Conservation (phyloP, 2,888 invertebrate genomes). For the Agapostemon virescens region DNA sequence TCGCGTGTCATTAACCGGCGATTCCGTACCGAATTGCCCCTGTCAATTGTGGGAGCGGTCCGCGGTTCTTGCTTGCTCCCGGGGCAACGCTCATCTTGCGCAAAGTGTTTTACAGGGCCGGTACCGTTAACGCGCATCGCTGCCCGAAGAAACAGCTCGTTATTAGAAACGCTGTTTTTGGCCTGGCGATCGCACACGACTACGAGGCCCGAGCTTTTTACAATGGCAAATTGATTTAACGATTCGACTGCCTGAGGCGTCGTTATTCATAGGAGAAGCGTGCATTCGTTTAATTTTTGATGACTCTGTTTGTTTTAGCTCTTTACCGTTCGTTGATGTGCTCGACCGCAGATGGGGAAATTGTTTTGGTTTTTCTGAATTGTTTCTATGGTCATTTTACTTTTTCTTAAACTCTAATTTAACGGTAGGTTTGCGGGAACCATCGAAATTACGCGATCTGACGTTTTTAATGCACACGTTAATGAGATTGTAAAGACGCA, state of each 20-base stretch:
- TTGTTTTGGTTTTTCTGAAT: not conserved
- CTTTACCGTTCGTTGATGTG: not conserved
- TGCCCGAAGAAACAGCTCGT: conserved; percentile 12
- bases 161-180: conserved; percentile 37
- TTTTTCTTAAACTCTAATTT: not conserved
- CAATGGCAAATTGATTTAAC: conserved; percentile 15
- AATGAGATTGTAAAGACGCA: too few species aligned
- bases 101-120: conserved; percentile 30
- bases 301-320: not conserved
- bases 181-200: conserved; percentile 4
- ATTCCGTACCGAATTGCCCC: conserved; percentile 62
- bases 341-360: not conserved
- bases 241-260: not conserved
- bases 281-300: not conserved
- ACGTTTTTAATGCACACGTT: not conserved
- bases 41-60: conserved; percentile 50
- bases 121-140: conserved; percentile 42
- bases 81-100: conserved; percentile 15
- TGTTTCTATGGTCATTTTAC: not conserved
- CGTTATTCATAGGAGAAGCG: not conserved
- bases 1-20: conserved; percentile 67
- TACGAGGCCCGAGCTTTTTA: conserved; percentile 12
- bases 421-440: not conserved
- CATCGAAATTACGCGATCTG: not conserved
- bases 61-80: conserved; percentile 10